Evolutionary conservation across 2,113 vertebrate species (phyloP), one percentile per base, ranked within the genome.

Genomic region (Hystrix brachyura): DNA sequence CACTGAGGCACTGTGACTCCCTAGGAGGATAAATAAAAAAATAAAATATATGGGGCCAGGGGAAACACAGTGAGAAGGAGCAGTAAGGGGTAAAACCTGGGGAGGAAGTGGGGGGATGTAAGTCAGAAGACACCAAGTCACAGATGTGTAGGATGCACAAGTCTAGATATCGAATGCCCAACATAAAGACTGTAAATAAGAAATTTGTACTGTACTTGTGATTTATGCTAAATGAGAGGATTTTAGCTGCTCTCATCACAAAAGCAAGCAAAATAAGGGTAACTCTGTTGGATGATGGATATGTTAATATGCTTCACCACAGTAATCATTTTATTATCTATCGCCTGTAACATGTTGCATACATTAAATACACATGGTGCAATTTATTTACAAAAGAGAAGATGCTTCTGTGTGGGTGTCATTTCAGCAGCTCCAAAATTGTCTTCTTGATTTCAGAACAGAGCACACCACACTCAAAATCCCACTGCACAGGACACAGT

Each of bases 401-500:
- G 15, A n/a, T n/a, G 6, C 9, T 78, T 97, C 65, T 53, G 51
- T 84, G 27, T 38, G 60, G 25, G 4, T 55, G n/a, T 74, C 34
- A 62, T 80, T 94, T 72, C 15, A 80, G 55, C n/a, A 79, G 69
- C 48, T 93, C 65, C 43, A 62, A 95, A 93, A 93, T 6, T 55
- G 57, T 86, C 87, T 74, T 93, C 27, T 19, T 7, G 18, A 67
- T 19, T 90, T 65, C 27, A 81, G 59, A 94, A 71, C 27, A 85
- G 65, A 94, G 81, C n/a, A 57, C 0, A n/a, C 64, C 48, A 48
- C 32, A 67, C 34, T 83, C 83, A 91, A 95, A 97, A 82, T 91
- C 60, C 59, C 72, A 71, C 76, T 57, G 76, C 13, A 60, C 27
- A 51, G 10, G 18, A 95, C 46, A 90, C 32, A 18, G 5, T 91